Percentiles rank a stretch among this genome's conserved stretches.
Conservation (phyloP, 2,113 vertebrate genomes). For the Pyxicephalus adspersus region DNA sequence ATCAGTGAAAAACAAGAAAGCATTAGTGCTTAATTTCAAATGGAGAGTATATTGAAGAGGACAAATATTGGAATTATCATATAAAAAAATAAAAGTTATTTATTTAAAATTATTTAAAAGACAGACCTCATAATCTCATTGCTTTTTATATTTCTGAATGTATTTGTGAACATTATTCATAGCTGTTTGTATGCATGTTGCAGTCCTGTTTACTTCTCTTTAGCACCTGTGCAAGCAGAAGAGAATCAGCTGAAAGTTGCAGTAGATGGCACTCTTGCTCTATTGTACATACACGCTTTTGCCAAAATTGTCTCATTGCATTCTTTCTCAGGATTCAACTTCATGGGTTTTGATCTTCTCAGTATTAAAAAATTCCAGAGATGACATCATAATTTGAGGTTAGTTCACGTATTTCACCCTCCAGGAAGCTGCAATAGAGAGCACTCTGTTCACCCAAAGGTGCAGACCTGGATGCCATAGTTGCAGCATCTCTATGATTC, state of each 20-base stretch:
- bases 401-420: constrained; percentile 54
- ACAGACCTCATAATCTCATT: too few species aligned
- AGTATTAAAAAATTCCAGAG: constrained; percentile 57
- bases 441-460: constrained; percentile 55
- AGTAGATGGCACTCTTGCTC: constrained; percentile 52
- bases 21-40: too few species aligned
- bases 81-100: too few species aligned
- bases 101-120: too few species aligned
- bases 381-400: constrained; percentile 57
- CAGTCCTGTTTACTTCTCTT: neutral
- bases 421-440: constrained; percentile 56
- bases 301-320: constrained; percentile 13
- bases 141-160: too few species aligned
- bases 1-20: too few species aligned
- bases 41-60: too few species aligned
- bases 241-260: neutral
- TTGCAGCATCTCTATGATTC: constrained; percentile 32
- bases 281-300: neutral
- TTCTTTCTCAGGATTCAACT: constrained; percentile 43
- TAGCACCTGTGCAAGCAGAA: neutral
- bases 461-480: constrained; percentile 44
- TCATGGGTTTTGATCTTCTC: constrained; percentile 51
- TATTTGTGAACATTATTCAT: too few species aligned
- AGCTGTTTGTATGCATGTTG: too few species aligned
- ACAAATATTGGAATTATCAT: too few species aligned